A percentile compares a stretch with the other conserved stretches of the same genome.
Evolutionary conservation across 1,140 invertebrate species (phyloP).

Genomic region (Calephelis virginiensis): DNA sequence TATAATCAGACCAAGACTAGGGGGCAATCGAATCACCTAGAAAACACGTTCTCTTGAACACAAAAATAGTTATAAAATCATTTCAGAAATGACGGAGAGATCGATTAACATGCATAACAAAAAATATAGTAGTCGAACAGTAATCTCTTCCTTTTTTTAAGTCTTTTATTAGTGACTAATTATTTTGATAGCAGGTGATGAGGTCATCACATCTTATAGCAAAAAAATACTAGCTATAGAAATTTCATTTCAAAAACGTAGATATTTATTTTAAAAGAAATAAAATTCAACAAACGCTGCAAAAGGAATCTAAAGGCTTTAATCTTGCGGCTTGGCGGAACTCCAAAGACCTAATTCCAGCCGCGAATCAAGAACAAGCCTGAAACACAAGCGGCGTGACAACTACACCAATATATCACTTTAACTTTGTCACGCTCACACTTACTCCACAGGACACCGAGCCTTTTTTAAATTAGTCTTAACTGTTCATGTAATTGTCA

Average conservation of each 20-base stretch:
- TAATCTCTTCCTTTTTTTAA: too few relatives aligned
- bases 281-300: conserved; percentile 18
- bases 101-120: too few relatives aligned
- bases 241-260: background rate
- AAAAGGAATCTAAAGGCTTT: conserved; percentile 21
- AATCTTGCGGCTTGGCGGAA: conserved; percentile 30
- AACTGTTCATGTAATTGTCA: background rate
- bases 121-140: too few relatives aligned
- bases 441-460: background rate
- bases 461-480: background rate
- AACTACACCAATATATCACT: conserved; percentile 16
- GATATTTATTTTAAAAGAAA: background rate
- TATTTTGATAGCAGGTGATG: too few relatives aligned
- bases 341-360: conserved; percentile 30
- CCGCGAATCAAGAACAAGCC: conserved; percentile 19
- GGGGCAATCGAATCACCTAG: too few relatives aligned
- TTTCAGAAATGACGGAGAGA: too few relatives aligned
- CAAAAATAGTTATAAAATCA: too few relatives aligned
- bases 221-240: too few relatives aligned
- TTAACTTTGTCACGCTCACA: background rate
- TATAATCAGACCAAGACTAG: too few relatives aligned
- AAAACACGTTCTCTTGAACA: too few relatives aligned
- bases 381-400: conserved; percentile 13
- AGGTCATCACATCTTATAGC: too few relatives aligned
- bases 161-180: too few relatives aligned